Percentiles rank a stretch among this genome's conserved stretches.
phyloP scores from a whole-genome alignment of 2,888 invertebrate genomes.

The Drosophila flavopinicola region DNA sequence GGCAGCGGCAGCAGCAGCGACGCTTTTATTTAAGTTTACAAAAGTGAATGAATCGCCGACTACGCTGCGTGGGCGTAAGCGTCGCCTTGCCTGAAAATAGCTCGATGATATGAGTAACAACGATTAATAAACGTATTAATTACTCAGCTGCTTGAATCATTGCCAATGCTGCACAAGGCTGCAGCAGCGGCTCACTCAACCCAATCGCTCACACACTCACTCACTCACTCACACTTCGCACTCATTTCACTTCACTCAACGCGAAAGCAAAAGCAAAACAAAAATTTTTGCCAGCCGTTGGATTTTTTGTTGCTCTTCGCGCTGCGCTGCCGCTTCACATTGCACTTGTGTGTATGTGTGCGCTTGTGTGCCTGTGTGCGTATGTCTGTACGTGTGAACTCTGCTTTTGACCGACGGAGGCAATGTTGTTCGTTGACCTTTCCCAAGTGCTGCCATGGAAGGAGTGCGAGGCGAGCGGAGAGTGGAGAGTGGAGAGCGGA shows the following conservation, averaged over 20 bases:
- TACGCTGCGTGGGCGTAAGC: conserved; percentile 42
- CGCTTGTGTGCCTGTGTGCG: conserved; percentile 21
- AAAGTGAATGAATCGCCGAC: conserved; percentile 66
- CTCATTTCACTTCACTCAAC: conserved; percentile 68
- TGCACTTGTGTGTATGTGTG: conserved; percentile 37
- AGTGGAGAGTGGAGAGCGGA: background rate
- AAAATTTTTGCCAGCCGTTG: conserved; percentile 57
- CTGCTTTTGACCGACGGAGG: conserved; percentile 79
- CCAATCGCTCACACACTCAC: conserved; percentile 10
- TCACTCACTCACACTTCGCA: conserved; percentile 23
- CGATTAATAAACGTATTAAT: conserved; percentile 68
- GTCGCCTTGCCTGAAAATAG: conserved; percentile 50
- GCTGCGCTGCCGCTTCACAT: conserved; percentile 43
- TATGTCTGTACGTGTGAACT: conserved; percentile 69
- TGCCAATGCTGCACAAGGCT: conserved; percentile 52
- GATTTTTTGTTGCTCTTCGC: conserved; percentile 56
- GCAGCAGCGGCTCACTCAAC: conserved; percentile 10
- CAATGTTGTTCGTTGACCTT: conserved; percentile 79
- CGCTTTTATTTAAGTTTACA: conserved; percentile 61
- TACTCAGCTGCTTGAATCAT: conserved; percentile 54
- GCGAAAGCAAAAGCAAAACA: conserved; percentile 77
- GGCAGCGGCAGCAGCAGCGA: conserved; percentile 19
- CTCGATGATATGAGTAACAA: conserved; percentile 64
- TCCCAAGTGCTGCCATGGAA: conserved; percentile 70
- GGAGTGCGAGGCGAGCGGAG: conserved; percentile 46